A percentile compares a stretch with the other conserved stretches of the same genome.
Evolutionary conservation across 2,888 invertebrate species (phyloP).

Genomic region (Lithophane semibrunnea): DNA sequence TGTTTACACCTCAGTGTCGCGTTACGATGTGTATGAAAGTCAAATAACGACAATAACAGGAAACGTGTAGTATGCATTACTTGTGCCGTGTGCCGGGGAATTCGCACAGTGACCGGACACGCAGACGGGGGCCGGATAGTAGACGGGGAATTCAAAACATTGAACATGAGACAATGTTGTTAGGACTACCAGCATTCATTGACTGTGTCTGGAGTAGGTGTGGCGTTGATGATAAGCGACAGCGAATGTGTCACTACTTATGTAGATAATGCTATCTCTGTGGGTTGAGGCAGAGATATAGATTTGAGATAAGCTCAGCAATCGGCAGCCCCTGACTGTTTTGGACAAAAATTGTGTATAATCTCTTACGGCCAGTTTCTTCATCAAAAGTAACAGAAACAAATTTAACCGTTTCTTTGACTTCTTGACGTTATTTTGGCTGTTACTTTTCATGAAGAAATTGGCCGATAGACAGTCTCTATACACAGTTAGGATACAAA

Average conservation of each 20-base stretch:
- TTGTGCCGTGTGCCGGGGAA: slow-evolving; percentile 37
- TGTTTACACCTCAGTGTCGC: slow-evolving; percentile 15
- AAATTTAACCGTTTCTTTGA: too few relatives aligned
- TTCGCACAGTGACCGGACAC: slow-evolving; percentile 51
- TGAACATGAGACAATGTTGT: slow-evolving; percentile 61
- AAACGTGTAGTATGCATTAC: slow-evolving; percentile 53
- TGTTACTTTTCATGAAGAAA: too few relatives aligned
- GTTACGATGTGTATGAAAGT: slow-evolving; percentile 32
- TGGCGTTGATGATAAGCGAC: slow-evolving; percentile 20
- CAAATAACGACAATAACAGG: slow-evolving; percentile 61
- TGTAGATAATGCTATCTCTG: not conserved
- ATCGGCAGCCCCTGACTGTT: not conserved
- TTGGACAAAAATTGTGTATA: not conserved
- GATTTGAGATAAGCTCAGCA: not conserved
- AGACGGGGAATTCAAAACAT: slow-evolving; percentile 63
- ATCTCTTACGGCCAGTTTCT: not conserved
- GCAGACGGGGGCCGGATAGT: slow-evolving; percentile 42
- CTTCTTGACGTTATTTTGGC: too few relatives aligned
- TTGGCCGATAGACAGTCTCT: not conserved
- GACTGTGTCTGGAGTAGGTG: slow-evolving; percentile 28
- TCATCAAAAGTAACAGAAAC: too few relatives aligned
- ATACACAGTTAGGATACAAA: not conserved
- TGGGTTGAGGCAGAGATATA: too few relatives aligned
- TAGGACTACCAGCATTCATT: slow-evolving; percentile 63
- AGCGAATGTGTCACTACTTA: slow-evolving; percentile 12